Base-by-base conservation (phyloP, 1,140 invertebrate genomes). In the Lucilia cuprina region DNA sequence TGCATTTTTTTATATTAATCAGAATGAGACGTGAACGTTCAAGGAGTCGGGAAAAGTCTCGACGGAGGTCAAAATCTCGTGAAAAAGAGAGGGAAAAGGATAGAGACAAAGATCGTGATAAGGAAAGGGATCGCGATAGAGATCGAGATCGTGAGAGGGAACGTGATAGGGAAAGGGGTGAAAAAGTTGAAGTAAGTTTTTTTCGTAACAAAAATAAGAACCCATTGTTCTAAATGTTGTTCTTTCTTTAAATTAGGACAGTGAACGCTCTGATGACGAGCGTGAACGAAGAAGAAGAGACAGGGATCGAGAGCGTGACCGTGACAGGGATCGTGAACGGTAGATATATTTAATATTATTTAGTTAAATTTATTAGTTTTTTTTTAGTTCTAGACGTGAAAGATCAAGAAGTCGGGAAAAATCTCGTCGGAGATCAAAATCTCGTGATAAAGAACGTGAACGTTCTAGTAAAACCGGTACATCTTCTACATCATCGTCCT, bases 371-470 rank as follows among this genome's bases (percentile, higher is more conserved):
- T 21, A 74, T 82, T 84, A 14, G 83, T 74, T 35, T 83, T 85
- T 50, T 74, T 87, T 91, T 84, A 93, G 93, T 82, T 92, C 94
- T 84, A 91, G 93, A 25, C 92, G 92, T 7, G 92, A 91, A 60
- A 90, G 93, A 12, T 93, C 93, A 13, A 86, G 92, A 50, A 93
- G 94, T 88, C 92, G 93, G 84, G 94, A 93, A 17, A 92, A 94
- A 85, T 92, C 94, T 19, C 92, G 93, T 25, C 93, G 93, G 12
- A 93, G 93, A 85, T 93, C 93, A 0, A 93, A 92, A 89, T 94
- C 92, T 83, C 93, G 91, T 74, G 94, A 92, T 92, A 94, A 91
- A 87, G 93, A 93, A 4, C 91, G 94, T 83, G 94, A 94, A 87
- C 93, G 94, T 2, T 87, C 85, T 84, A 87, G 88, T 82, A 88